These are phyloP conservation scores for Ceratoteleas bidentatus DNA, from an alignment of 1,140 invertebrate species.

Conservation along the genomic window DNA sequence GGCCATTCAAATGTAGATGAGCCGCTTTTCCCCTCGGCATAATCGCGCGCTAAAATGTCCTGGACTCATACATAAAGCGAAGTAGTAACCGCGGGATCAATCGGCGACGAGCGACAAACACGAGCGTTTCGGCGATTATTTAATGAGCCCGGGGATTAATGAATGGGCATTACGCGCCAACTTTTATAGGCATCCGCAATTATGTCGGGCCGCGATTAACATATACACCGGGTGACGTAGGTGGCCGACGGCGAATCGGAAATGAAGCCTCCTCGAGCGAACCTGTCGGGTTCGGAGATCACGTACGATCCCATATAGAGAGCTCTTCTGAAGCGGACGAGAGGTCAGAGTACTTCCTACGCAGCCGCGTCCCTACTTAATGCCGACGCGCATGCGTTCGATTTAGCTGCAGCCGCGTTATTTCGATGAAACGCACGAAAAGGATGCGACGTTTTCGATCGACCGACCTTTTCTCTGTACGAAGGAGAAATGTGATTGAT, in stretches of 20 bases:
- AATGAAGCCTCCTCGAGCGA: conserved; percentile 58
- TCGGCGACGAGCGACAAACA: conserved; percentile 15
- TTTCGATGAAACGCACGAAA: too few relatives aligned
- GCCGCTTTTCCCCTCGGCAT: conserved; percentile 39
- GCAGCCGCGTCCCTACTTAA: conserved; percentile 47
- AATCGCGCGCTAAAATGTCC: conserved; percentile 44
- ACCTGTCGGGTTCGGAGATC: conserved; percentile 65
- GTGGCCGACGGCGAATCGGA: conserved; percentile 61
- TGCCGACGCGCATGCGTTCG: conserved; percentile 26
- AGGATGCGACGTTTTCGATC: too few relatives aligned
- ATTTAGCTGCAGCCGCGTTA: conserved; percentile 2
- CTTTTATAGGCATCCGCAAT: conserved; percentile 52
- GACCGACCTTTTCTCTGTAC: too few relatives aligned
- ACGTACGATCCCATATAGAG: conserved; percentile 66
- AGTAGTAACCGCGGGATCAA: conserved; percentile 29
- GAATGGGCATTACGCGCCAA: conserved; percentile 52
- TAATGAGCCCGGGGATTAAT: conserved; percentile 50
- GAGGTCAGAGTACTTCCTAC: conserved; percentile 72
- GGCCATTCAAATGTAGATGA: conserved; percentile 48
- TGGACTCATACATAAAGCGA: conserved; percentile 22
- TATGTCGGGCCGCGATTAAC: conserved; percentile 54
- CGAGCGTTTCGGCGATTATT: conserved; percentile 33
- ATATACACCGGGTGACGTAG: conserved; percentile 56
- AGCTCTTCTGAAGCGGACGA: conserved; percentile 67
- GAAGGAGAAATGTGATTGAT: too few relatives aligned